These are phyloP conservation scores for Sminthurinus aureus DNA, from an alignment of 2,888 invertebrate species.

Conservation along the genomic window DNA sequence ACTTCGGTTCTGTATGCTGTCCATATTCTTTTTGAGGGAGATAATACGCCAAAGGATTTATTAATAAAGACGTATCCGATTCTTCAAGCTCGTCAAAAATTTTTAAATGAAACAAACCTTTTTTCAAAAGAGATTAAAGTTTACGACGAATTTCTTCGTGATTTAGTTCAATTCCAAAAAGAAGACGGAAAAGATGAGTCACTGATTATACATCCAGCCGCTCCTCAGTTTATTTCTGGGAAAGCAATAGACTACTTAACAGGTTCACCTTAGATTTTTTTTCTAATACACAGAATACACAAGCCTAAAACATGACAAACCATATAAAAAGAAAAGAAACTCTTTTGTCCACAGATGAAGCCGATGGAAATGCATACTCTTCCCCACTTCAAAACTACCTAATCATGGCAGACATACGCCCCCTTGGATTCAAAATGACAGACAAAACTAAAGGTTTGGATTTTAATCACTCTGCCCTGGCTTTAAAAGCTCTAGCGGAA, in stretches of 20 bases:
- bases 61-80: slow-evolving; percentile 49
- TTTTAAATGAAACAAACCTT: slow-evolving; percentile 47
- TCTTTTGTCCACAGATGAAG: background rate
- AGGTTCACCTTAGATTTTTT: slow-evolving; percentile 9
- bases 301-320: background rate
- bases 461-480: slow-evolving; percentile 47
- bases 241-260: slow-evolving; percentile 35
- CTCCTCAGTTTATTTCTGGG: slow-evolving; percentile 44
- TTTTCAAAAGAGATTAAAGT: slow-evolving; percentile 50
- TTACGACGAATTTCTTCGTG: slow-evolving; percentile 47
- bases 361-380: background rate
- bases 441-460: slow-evolving; percentile 48
- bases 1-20: slow-evolving; percentile 42
- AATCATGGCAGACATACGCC: slow-evolving; percentile 54
- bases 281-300: background rate
- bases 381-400: slow-evolving; percentile 42
- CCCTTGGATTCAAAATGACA: slow-evolving; percentile 53
- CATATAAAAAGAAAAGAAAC: background rate
- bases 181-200: background rate
- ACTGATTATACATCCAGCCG: slow-evolving; percentile 34
- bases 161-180: slow-evolving; percentile 44
- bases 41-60: slow-evolving; percentile 23
- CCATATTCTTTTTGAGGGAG: slow-evolving; percentile 7
- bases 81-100: slow-evolving; percentile 45
- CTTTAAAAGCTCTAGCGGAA: slow-evolving; percentile 52